Conservation (phyloP, 2,888 invertebrate genomes). For the Meandrusa payeni region DNA sequence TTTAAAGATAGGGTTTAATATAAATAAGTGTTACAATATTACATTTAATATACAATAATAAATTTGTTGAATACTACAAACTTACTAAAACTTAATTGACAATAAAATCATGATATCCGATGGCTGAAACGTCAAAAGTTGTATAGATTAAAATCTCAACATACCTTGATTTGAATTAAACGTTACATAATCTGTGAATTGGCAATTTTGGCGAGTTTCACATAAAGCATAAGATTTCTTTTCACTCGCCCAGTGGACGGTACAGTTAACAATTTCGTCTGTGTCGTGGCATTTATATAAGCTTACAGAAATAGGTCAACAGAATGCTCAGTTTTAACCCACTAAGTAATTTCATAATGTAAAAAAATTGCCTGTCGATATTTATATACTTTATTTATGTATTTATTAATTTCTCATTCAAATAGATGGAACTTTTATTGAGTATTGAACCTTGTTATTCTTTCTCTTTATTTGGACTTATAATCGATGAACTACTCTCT, state of each 20-base stretch:
- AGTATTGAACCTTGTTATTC: no score
- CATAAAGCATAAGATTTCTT: constrained; percentile 8
- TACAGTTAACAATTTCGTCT: constrained; percentile 16
- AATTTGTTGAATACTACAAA: no score
- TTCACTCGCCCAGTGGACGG: constrained; percentile 2
- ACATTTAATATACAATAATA: no score
- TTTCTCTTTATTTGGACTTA: no score
- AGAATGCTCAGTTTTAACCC: constrained; percentile 19
- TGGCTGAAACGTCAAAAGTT: constrained; percentile 4
- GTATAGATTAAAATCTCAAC: not conserved
- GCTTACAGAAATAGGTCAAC: constrained; percentile 21
- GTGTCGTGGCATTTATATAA: constrained; percentile 14
- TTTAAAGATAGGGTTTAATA: no score
- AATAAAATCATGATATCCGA: no score
- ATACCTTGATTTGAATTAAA: constrained; percentile 1
- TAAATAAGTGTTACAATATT: no score
- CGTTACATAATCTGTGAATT: not conserved
- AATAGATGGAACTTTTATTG: no score
- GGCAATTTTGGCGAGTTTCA: constrained; percentile 1
- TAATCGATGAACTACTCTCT: no score
- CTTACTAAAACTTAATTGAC: no score
- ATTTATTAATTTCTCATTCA: no score
- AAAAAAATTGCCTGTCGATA: constrained; percentile 18
- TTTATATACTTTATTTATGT: constrained; percentile 14
- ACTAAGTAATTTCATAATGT: constrained; percentile 19